Percentiles rank a stretch among this genome's conserved stretches.
phyloP scores from a whole-genome alignment of 2,113 vertebrate genomes.

The Seriola quinqueradiata region DNA sequence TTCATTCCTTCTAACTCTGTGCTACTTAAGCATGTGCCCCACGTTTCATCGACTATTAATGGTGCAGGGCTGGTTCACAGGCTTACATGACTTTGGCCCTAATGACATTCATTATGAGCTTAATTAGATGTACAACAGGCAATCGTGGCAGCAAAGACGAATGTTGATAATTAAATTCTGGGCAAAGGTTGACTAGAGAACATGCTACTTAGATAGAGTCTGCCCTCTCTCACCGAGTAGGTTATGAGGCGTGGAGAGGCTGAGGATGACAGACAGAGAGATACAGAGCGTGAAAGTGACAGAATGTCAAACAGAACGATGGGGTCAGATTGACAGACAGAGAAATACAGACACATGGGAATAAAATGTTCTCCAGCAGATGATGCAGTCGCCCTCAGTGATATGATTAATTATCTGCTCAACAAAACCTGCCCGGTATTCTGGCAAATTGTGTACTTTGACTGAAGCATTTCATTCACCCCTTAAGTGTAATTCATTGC shows the following conservation, averaged over 20 bases:
- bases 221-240: background rate
- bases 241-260: background rate
- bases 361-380: background rate
- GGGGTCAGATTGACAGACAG: background rate
- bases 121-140: constrained; percentile 54
- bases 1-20: background rate
- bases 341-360: background rate
- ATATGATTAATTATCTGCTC: background rate
- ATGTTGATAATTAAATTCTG: constrained; percentile 39
- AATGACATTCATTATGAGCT: constrained; percentile 48
- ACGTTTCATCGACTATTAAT: background rate
- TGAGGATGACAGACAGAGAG: constrained; percentile 2
- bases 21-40: background rate
- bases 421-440: background rate
- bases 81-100: constrained; percentile 15
- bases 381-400: background rate
- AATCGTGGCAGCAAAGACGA: constrained; percentile 5
- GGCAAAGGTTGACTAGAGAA: constrained; percentile 26
- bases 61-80: constrained; percentile 8
- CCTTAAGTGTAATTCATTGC: background rate
- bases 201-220: constrained; percentile 4
- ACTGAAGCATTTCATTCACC: background rate
- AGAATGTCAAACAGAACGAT: constrained; percentile 3
- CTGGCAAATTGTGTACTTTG: background rate
- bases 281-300: constrained; percentile 9